Base-by-base conservation (phyloP, 2,888 invertebrate species). In the Boloria selene region DNA sequence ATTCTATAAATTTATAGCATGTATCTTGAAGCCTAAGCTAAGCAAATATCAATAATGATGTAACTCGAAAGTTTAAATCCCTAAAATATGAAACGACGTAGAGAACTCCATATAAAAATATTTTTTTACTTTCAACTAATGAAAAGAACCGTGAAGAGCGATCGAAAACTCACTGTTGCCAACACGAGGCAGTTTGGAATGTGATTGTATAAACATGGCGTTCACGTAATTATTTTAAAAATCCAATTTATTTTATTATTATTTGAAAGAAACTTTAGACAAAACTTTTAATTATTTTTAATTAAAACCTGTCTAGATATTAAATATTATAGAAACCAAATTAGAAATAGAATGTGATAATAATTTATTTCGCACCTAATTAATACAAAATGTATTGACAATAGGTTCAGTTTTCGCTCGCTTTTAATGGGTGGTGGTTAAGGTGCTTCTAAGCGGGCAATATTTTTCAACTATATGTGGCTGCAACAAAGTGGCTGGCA, bases 151-250 rank as follows among this genome's bases (percentile, higher is more conserved):
- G 55, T 56, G 44, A n/a, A 18, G 22, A 45, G 44, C 55, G 22
- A 22, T n/a, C 55, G 55, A 56, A 45, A 56, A 56, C n/a, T 44
- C 44, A 22, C 44, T 22, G 45, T 45, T 62, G 47, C 42, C 54
- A 55, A 44, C 38, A 42, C 18, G 3, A 49, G 42, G 22, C 51
- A 42, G 42, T 13, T 55, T 62, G 62, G 62, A 62, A 62, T 62
- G 62, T 62, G 44, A n/a, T 44, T 44, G 44, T 13, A 44, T 14
- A n/a, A 13, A 22, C n/a, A 5, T 44, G 10, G 13, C n/a, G 13
- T 7, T n/a, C 22, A 44, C 7, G 10, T n/a, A 38, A n/a, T 44
- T 13, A 17, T 49, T 49, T 17, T 7, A 17, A 17, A 17, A 10
- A 47, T 10, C 1, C 31, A 2, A 38, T 38, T 38, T n/a, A n/a